phyloP scores from a whole-genome alignment of 1,140 invertebrate genomes.

The Goniozus legneri region DNA sequence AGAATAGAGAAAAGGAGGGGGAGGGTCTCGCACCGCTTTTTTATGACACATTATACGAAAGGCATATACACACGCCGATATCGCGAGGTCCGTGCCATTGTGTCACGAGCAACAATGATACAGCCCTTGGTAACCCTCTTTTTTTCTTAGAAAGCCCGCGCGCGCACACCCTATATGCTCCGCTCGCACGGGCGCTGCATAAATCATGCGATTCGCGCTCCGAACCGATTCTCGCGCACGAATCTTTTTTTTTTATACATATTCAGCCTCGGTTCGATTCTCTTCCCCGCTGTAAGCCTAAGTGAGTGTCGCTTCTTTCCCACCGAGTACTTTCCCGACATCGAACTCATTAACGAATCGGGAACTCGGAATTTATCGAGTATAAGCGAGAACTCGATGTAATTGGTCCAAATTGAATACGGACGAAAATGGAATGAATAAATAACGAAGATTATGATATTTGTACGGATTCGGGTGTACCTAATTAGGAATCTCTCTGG shows the following conservation, averaged over 20 bases:
- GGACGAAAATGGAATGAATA: too few relatives aligned
- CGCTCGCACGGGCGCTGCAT: constrained; percentile 25
- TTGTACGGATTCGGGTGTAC: too few relatives aligned
- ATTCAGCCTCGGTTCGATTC: constrained; percentile 13
- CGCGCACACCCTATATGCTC: constrained; percentile 31
- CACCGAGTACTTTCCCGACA: too few relatives aligned
- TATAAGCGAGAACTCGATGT: too few relatives aligned
- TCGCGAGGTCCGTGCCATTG: constrained; percentile 44
- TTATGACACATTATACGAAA: constrained; percentile 57
- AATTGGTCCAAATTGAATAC: too few relatives aligned
- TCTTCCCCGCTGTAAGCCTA: constrained; percentile 2
- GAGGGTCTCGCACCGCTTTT: constrained; percentile 40
- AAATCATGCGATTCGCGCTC: constrained; percentile 37
- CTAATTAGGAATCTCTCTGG: too few relatives aligned
- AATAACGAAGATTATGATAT: too few relatives aligned
- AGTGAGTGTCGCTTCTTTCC: constrained; percentile 16
- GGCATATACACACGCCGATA: constrained; percentile 49
- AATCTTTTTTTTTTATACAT: too few relatives aligned
- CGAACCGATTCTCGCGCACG: too few relatives aligned
- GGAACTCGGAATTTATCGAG: too few relatives aligned
- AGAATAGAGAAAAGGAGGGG: neutral
- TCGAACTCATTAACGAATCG: too few relatives aligned
- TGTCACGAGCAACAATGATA: constrained; percentile 51
- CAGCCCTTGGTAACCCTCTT: constrained; percentile 11
- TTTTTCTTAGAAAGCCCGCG: too few relatives aligned